Evolutionary conservation across 2,888 invertebrate species (phyloP), one percentile per base, ranked within the genome.

Genomic region (Hipparchia semele): DNA sequence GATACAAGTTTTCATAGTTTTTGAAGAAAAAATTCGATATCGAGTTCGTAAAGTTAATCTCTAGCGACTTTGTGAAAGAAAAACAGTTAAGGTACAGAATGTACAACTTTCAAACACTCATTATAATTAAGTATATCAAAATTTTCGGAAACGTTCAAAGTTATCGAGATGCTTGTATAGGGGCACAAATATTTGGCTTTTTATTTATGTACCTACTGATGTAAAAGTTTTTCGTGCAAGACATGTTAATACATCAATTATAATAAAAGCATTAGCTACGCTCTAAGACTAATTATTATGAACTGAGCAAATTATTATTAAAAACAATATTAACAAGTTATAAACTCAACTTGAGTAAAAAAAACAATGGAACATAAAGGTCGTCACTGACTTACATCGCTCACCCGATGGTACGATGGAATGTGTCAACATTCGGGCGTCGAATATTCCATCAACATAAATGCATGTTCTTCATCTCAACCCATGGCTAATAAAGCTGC

Each of bases 301-400:
- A 56, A 13, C 39, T 56, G 56, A 67, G 67, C 67, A 13, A 67
- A 56, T 45, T 6, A 56, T 45, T 6, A 67, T 53, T 46, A 9
- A 56, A 45, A 67, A 56, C 23, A 13, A 66, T 66, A 45, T 54
- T 33, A 67, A 67, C 45, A 56, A 56, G 13, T 56, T 56, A 45
- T 67, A 39, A 39, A 67, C 67, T 67, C 67, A 56, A 56, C 39
- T 46, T 54, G 67, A 67, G 67, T 67, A 54, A 67, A 67, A 67
- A 67, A 39, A 65, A 67, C 67, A 45, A 56, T 13, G 13, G 13
- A 13, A 53, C 39, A 65, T 54, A 39, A 12, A 56, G 45, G 7
- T 45, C 45, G 45, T 67, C 67, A 67, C 56, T 67, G 45, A 45
- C 56, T 8, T 58, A 4, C 39, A 39, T 39, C 39, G 5, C 39